Conservation (phyloP, 2,797 vertebrate genomes). For the Syngnathus acus region DNA sequence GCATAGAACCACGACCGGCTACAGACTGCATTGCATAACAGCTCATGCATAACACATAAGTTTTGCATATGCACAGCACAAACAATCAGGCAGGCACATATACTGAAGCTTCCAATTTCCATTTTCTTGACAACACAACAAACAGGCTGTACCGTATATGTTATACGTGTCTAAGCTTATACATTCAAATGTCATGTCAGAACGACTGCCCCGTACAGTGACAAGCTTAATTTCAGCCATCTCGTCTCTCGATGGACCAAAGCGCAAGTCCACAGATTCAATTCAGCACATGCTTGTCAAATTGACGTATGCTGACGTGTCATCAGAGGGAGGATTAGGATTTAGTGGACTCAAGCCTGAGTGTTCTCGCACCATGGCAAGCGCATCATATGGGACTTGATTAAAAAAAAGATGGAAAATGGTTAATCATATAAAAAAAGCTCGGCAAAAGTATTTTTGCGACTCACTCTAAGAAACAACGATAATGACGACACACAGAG, state of each 20-base stretch:
- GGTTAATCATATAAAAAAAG: slow-evolving; percentile 34
- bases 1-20: slow-evolving; percentile 43
- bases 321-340: slow-evolving; percentile 53
- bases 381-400: slow-evolving; percentile 40
- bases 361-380: slow-evolving; percentile 26
- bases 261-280: slow-evolving; percentile 28
- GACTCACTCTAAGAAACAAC: slow-evolving; percentile 40
- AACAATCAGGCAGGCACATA: slow-evolving; percentile 35
- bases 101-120: slow-evolving; percentile 43
- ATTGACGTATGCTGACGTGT: slow-evolving; percentile 41
- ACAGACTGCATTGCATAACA: slow-evolving; percentile 50
- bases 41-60: slow-evolving; percentile 60
- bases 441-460: slow-evolving; percentile 30
- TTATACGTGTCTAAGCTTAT: slow-evolving; percentile 15
- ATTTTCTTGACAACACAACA: slow-evolving; percentile 36
- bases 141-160: slow-evolving; percentile 8
- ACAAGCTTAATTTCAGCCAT: slow-evolving; percentile 7
- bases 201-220: slow-evolving; percentile 17
- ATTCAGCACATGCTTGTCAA: slow-evolving; percentile 53
- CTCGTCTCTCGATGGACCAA: slow-evolving; percentile 22
- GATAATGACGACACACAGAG: slow-evolving; percentile 43
- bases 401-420: slow-evolving; percentile 33
- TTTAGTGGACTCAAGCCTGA: slow-evolving; percentile 27
- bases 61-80: slow-evolving; percentile 52
- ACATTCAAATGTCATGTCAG: slow-evolving; percentile 20